phyloP scores from a whole-genome alignment of 2,797 vertebrate genomes.

The Lacerta agilis region DNA sequence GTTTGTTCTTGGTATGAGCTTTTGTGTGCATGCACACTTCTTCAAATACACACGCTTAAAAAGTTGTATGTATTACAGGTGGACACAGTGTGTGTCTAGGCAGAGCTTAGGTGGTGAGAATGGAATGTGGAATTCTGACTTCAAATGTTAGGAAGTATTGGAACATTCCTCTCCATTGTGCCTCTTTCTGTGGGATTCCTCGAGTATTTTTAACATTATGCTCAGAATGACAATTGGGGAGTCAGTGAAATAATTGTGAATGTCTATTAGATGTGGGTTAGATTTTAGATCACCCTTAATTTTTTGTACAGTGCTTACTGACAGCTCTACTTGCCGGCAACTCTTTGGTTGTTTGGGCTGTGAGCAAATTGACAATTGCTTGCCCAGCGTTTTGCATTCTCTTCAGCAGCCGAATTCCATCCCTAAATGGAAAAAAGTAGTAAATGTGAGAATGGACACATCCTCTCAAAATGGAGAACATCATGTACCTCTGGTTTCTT shows the following conservation, averaged over 20 bases:
- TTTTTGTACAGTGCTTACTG: neutral
- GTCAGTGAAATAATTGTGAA: neutral
- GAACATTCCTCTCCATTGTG: no score
- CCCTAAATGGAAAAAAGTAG: neutral
- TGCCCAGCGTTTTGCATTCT: conserved; percentile 33
- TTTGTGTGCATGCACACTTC: no score
- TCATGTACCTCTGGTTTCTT: neutral
- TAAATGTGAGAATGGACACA: neutral
- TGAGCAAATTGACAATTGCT: rapidly evolving
- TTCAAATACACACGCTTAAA: no score
- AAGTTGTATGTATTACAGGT: no score
- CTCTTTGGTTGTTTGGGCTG: neutral
- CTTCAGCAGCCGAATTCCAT: conserved; percentile 37
- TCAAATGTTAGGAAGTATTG: no score
- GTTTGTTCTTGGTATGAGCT: no score
- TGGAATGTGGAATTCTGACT: no score
- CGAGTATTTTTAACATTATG: no score
- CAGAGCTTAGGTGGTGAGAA: no score
- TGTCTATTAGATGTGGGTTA: neutral
- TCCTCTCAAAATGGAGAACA: neutral
- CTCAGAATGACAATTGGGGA: no score
- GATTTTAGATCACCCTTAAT: neutral
- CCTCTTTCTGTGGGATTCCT: no score
- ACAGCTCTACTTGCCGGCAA: conserved; percentile 38
- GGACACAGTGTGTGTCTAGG: no score